phyloP scores from a whole-genome alignment of 2,888 invertebrate genomes.

The Scaptomyza flava region DNA sequence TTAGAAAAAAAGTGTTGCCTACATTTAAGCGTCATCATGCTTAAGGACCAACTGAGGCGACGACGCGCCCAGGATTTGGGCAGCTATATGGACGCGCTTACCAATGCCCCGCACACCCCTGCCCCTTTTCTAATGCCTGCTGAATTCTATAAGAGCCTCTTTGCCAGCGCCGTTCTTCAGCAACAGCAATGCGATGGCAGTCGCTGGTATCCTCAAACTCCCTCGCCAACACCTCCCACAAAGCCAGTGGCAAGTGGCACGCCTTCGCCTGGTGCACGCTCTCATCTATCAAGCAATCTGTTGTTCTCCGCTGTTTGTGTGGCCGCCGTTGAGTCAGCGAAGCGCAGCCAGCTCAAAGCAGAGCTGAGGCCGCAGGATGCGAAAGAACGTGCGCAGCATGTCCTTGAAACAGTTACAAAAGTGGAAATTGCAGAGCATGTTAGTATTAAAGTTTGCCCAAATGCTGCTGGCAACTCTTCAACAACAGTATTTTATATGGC shows the following conservation, averaged over 20 bases:
- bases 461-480: conserved; percentile 1
- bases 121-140: conserved; percentile 88
- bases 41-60: conserved; percentile 67
- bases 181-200: conserved; percentile 53
- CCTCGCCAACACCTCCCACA: conserved; percentile 49
- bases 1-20: conserved; percentile 52
- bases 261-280: conserved; percentile 23
- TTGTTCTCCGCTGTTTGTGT: conserved; percentile 84
- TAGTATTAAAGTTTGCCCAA: conserved; percentile 57
- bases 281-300: conserved; percentile 85
- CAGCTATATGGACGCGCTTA: conserved; percentile 53
- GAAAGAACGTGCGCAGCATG: neutral
- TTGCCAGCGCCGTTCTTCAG: conserved; percentile 89
- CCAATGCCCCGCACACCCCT: conserved; percentile 35
- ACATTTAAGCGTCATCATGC: conserved; percentile 52
- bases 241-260: conserved; percentile 16
- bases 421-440: conserved; percentile 54
- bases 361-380: conserved; percentile 23
- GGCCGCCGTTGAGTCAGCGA: conserved; percentile 65
- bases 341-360: conserved; percentile 56
- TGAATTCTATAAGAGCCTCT: conserved; percentile 91
- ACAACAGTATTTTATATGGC: neutral
- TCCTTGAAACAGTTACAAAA: conserved; percentile 6
- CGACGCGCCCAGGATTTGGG: conserved; percentile 50
- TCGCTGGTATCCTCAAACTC: conserved; percentile 50